These are phyloP conservation scores for Graphium colonna DNA, from an alignment of 2,888 invertebrate genomes.

Conservation along the genomic window DNA sequence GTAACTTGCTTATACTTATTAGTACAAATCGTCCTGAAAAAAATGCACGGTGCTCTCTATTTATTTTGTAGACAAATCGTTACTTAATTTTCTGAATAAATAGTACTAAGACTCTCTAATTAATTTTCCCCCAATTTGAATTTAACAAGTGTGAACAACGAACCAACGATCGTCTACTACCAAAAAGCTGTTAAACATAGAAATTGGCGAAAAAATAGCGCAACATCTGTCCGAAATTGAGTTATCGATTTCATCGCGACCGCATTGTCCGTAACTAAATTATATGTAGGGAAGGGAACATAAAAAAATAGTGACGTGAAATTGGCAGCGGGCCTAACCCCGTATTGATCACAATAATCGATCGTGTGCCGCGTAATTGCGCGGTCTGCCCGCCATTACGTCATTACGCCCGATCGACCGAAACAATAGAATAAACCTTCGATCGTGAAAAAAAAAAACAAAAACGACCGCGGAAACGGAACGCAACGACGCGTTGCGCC, in stretches of 20 bases:
- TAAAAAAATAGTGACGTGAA: conserved; percentile 64
- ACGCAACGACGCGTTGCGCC: conserved; percentile 29
- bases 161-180: conserved; percentile 1
- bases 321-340: conserved; percentile 78
- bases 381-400: conserved; percentile 74
- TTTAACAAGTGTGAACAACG: conserved; percentile 9
- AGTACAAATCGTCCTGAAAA: too few species aligned
- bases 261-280: conserved; percentile 65
- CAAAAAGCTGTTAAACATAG: not conserved
- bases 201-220: not conserved
- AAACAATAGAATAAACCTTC: conserved; percentile 53
- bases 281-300: conserved; percentile 35
- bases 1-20: too few species aligned
- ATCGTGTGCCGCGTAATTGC: conserved; percentile 80
- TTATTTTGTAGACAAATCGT: conserved; percentile 13
- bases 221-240: conserved; percentile 31
- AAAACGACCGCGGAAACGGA: conserved; percentile 25
- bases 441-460: conserved; percentile 23
- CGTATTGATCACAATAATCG: conserved; percentile 79
- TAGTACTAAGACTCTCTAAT: too few species aligned
- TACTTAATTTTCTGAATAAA: not conserved
- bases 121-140: too few species aligned
- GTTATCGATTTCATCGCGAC: conserved; percentile 58
- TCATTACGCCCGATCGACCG: conserved; percentile 74
- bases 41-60: too few species aligned